These are phyloP conservation scores for Liparis tanakae DNA, from an alignment of 2,797 vertebrate genomes.

Conservation along the genomic window DNA sequence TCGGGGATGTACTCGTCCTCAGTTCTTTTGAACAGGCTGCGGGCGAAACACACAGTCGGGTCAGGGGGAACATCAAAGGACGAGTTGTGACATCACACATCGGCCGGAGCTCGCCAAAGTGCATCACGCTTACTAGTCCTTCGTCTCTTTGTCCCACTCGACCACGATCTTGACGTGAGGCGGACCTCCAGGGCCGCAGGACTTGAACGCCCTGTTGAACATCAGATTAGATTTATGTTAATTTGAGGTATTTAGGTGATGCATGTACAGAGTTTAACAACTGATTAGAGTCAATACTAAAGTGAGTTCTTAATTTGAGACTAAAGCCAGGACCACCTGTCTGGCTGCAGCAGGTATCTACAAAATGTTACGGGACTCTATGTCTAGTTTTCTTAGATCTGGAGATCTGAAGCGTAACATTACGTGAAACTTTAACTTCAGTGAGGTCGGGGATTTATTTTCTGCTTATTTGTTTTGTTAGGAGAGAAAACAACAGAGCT, in stretches of 20 bases:
- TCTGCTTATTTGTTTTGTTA: not conserved
- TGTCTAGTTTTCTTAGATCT: not conserved
- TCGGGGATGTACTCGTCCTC: slow-evolving; percentile 98
- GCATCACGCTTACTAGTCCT: slow-evolving; percentile 92
- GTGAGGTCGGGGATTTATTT: not conserved
- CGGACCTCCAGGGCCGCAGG: slow-evolving; percentile 93
- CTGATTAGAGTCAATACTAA: not conserved
- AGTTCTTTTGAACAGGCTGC: slow-evolving; percentile 93
- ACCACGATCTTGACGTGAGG: slow-evolving; percentile 97
- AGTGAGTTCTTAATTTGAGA: not conserved
- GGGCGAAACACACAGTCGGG: slow-evolving; percentile 23
- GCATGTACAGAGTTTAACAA: not conserved
- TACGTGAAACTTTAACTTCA: not conserved
- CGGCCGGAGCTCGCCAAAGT: slow-evolving; percentile 1
- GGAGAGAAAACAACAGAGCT: slow-evolving; percentile 21
- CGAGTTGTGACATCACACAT: slow-evolving; percentile 21
- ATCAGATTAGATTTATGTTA: slow-evolving; percentile 14
- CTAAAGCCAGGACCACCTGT: not conserved
- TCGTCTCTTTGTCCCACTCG: slow-evolving; percentile 99
- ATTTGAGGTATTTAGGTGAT: not conserved
- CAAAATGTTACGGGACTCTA: too few relatives aligned
- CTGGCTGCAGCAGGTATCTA: not conserved
- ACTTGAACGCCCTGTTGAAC: slow-evolving; percentile 90
- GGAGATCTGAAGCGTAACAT: not conserved
- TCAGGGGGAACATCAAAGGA: slow-evolving; percentile 31